These are phyloP conservation scores for Aphelenchoides avenae DNA, from an alignment of 1,140 invertebrate genomes.

Conservation along the genomic window DNA sequence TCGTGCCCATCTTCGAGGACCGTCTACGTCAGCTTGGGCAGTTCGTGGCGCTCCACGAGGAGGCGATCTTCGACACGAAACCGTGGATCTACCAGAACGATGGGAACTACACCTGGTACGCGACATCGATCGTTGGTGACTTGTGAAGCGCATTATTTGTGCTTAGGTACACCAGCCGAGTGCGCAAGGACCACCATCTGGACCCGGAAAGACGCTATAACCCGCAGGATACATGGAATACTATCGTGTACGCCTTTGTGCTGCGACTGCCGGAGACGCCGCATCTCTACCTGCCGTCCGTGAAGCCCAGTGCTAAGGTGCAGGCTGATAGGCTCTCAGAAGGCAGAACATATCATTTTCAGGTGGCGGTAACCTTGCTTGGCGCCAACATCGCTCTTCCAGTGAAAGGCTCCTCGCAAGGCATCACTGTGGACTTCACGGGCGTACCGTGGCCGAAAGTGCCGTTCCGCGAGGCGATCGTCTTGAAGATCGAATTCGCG, in stretches of 20 bases:
- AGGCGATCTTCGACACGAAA: constrained; percentile 77
- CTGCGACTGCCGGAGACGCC: constrained; percentile 15
- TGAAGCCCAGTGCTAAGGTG: constrained; percentile 32
- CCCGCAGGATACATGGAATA: constrained; percentile 24
- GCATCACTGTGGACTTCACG: constrained; percentile 17
- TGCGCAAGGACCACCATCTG: constrained; percentile 13
- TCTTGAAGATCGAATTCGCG: constrained; percentile 52
- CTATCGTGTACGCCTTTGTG: constrained; percentile 36
- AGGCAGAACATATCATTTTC: constrained; percentile 6
- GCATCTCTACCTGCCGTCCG: constrained; percentile 28
- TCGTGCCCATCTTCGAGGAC: constrained; percentile 82
- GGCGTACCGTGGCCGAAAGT: constrained; percentile 25
- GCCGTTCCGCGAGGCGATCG: constrained; percentile 34
- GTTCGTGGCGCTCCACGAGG: constrained; percentile 79
- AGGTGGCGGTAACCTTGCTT: constrained; percentile 38
- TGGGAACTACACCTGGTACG: constrained; percentile 41
- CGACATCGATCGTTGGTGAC: neutral
- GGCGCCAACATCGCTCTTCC: constrained; percentile 32
- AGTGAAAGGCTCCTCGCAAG: neutral
- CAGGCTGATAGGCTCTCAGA: neutral
- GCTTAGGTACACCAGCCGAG: constrained; percentile 30
- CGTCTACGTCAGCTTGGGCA: constrained; percentile 68
- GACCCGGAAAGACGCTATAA: constrained; percentile 20
- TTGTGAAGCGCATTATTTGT: neutral
- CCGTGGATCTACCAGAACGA: constrained; percentile 63